These are phyloP conservation scores for Momotus momota DNA, from an alignment of 2,797 vertebrate genomes.

Conservation along the genomic window DNA sequence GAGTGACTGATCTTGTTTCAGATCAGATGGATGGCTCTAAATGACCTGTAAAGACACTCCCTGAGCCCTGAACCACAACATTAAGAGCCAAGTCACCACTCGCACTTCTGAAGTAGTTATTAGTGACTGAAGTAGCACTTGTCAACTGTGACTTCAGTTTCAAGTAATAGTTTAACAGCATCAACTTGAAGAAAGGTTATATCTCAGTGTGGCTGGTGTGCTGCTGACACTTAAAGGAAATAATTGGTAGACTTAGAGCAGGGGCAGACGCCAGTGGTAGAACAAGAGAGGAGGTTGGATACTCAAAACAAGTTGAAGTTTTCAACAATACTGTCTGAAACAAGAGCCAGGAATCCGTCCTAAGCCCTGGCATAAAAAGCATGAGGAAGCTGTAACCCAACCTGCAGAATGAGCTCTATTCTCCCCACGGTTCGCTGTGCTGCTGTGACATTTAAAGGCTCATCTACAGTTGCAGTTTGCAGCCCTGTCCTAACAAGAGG, in stretches of 20 bases:
- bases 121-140: constrained; percentile 77
- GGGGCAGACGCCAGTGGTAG: constrained; percentile 43
- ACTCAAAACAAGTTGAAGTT: background rate
- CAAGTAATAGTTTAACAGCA: constrained; percentile 80
- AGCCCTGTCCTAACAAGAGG: background rate
- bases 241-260: constrained; percentile 78
- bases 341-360: background rate
- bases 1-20: constrained; percentile 75
- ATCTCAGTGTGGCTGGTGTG: constrained; percentile 60
- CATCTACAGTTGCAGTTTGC: background rate
- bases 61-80: constrained; percentile 74
- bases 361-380: background rate
- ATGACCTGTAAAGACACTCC: constrained; percentile 80
- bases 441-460: background rate
- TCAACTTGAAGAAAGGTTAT: constrained; percentile 78
- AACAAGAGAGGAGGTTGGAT: constrained; percentile 17
- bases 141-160: constrained; percentile 79
- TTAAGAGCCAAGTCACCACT: constrained; percentile 72
- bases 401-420: background rate
- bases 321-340: background rate
- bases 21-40: constrained; percentile 80
- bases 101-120: constrained; percentile 79
- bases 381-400: background rate
- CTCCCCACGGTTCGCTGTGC: background rate
- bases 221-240: constrained; percentile 78